Evolutionary conservation across 92 coral and sea anemone species (phyloP).

Genomic region (Phenganax marumi): DNA sequence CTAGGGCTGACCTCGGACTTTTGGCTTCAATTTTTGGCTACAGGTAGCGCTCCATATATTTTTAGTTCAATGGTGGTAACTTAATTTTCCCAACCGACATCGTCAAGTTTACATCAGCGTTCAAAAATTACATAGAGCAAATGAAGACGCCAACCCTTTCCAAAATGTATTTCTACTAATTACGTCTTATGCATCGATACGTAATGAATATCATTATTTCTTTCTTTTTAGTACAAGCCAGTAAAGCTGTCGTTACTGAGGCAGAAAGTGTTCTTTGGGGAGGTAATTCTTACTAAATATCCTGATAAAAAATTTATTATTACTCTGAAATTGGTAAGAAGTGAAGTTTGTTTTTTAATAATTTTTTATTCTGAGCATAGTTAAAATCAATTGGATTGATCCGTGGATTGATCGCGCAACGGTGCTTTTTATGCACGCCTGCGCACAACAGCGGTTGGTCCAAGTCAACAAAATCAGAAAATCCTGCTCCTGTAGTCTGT

Average conservation of each 20-base stretch:
- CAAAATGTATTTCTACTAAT: background rate
- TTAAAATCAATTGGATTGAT: background rate
- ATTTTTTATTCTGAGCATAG: background rate
- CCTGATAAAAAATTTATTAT: background rate
- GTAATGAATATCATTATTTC: background rate
- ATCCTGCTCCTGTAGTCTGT: background rate
- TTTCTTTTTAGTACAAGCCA: slow-evolving; percentile 14
- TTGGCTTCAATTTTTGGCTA: too few species aligned
- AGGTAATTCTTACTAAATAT: slow-evolving; percentile 45
- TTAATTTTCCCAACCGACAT: background rate
- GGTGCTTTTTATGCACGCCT: too few species aligned
- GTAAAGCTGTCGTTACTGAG: background rate
- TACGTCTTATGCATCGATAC: too few species aligned
- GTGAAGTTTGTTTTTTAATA: too few species aligned
- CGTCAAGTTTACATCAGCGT: background rate
- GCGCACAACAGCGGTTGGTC: too few species aligned
- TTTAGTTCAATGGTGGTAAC: too few species aligned
- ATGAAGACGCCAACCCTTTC: background rate
- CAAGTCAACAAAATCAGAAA: too few species aligned
- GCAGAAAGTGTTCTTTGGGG: slow-evolving; percentile 45
- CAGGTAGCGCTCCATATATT: too few species aligned
- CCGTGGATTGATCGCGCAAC: background rate
- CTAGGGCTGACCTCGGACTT: too few species aligned
- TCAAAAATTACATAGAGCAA: background rate
- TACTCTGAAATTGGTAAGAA: background rate